These are phyloP conservation scores for Parauchenoglanis ngamensis DNA, from an alignment of 2,797 vertebrate genomes.

Conservation along the genomic window DNA sequence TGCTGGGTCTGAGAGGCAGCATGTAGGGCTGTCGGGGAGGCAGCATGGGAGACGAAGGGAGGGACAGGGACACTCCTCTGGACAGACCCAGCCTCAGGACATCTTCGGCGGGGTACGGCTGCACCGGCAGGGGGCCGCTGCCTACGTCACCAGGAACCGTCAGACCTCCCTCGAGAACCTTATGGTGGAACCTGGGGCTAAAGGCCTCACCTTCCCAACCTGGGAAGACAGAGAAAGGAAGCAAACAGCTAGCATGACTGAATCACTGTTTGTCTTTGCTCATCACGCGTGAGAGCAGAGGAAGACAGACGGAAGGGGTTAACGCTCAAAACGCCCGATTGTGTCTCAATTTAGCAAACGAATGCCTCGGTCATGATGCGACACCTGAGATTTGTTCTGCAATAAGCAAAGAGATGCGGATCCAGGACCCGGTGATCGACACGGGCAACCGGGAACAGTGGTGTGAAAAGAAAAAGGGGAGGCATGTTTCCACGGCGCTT, in stretches of 20 bases:
- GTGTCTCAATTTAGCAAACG: background rate
- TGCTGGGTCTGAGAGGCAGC: conserved; percentile 77
- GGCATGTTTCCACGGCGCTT: background rate
- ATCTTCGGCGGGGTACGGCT: conserved; percentile 63
- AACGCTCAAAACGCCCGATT: background rate
- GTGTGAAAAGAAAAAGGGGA: background rate
- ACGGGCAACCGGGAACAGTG: background rate
- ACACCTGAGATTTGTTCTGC: background rate
- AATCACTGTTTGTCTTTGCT: background rate
- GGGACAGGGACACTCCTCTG: conserved; percentile 90
- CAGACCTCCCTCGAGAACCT: conserved; percentile 20
- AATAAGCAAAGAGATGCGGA: background rate
- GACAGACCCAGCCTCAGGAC: conserved; percentile 68
- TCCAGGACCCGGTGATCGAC: background rate
- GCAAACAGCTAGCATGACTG: background rate
- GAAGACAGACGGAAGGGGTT: background rate
- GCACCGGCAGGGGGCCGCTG: conserved; percentile 43
- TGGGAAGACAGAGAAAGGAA: conserved; percentile 36
- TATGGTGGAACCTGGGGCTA: conserved; percentile 65
- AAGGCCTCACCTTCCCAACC: conserved; percentile 70
- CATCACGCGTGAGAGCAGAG: background rate
- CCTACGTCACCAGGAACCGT: conserved; percentile 25
- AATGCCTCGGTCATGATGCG: background rate
- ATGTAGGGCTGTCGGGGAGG: conserved; percentile 85
- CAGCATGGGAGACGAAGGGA: conserved; percentile 95